phyloP scores from a whole-genome alignment of 1,140 invertebrate genomes.

The Zeugodacus cucurbitae region DNA sequence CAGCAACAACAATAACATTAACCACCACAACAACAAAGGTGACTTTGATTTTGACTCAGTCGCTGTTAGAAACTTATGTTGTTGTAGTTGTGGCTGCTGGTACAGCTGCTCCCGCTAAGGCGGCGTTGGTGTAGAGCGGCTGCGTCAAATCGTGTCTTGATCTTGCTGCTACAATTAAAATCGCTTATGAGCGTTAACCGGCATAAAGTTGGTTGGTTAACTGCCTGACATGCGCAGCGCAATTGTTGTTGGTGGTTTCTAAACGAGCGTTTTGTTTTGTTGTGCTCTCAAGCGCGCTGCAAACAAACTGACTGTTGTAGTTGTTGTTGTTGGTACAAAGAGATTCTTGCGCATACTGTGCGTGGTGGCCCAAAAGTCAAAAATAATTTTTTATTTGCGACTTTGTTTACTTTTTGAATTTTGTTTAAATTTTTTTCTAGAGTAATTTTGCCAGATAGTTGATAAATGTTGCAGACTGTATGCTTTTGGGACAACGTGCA shows the following conservation, averaged over 20 bases:
- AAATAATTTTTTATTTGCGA: not conserved
- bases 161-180: not conserved
- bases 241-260: not conserved
- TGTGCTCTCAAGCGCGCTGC: not conserved
- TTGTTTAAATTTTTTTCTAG: not conserved
- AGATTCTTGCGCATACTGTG: not conserved
- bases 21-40: not conserved
- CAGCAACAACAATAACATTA: conserved; percentile 17
- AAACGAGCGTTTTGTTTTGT: not conserved
- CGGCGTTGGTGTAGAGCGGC: not conserved
- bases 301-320: not conserved
- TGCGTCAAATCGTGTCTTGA: conserved; percentile 20
- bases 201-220: not conserved
- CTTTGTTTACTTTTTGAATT: not conserved
- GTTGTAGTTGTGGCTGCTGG: not conserved
- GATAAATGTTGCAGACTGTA: not conserved
- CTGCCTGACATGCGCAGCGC: not conserved
- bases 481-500: not conserved
- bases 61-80: not conserved
- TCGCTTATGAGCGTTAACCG: not conserved
- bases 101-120: not conserved
- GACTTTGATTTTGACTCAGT: conserved; percentile 16
- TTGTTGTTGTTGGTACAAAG: not conserved
- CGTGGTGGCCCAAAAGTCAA: not conserved
- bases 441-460: not conserved